Percentiles rank a stretch among this genome's conserved stretches.
phyloP scores from a whole-genome alignment of 2,888 invertebrate genomes.

The Coleophora flavipennella region DNA sequence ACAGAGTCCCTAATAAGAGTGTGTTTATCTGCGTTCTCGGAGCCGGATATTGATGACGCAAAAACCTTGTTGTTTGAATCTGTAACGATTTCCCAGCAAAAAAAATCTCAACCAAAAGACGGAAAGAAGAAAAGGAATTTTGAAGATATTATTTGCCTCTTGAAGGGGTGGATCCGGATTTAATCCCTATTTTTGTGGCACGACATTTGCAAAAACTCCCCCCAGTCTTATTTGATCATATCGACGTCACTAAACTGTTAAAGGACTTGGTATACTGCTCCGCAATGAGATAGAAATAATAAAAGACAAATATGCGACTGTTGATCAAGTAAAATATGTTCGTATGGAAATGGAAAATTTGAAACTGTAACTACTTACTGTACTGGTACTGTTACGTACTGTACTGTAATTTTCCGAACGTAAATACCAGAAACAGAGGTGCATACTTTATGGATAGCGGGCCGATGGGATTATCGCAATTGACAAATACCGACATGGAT shows the following conservation, averaged over 20 bases:
- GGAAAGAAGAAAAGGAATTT: constrained; percentile 12
- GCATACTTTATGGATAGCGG: neutral
- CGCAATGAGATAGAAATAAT: constrained; percentile 5
- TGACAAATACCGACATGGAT: no score
- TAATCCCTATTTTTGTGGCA: constrained; percentile 11
- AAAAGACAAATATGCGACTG: constrained; percentile 6
- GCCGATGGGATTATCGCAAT: neutral
- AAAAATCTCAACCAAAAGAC: constrained; percentile 5
- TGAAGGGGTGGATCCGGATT: constrained; percentile 12
- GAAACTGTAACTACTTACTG: neutral
- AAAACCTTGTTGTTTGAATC: constrained; percentile 13
- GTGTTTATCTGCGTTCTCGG: constrained; percentile 12
- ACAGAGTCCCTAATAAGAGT: constrained; percentile 9
- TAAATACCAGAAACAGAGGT: neutral
- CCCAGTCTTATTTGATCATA: constrained; percentile 14
- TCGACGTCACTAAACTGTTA: constrained; percentile 10
- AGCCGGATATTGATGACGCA: constrained; percentile 9
- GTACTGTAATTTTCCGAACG: neutral
- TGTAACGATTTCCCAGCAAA: constrained; percentile 5
- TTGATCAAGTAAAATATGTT: constrained; percentile 2
- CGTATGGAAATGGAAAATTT: constrained; percentile 5
- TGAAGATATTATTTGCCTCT: constrained; percentile 12
- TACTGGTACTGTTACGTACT: neutral
- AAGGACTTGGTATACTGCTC: constrained; percentile 9
- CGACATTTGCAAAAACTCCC: constrained; percentile 12